Evolutionary conservation across 2,888 invertebrate species (phyloP).

Genomic region (Plusia festucae): DNA sequence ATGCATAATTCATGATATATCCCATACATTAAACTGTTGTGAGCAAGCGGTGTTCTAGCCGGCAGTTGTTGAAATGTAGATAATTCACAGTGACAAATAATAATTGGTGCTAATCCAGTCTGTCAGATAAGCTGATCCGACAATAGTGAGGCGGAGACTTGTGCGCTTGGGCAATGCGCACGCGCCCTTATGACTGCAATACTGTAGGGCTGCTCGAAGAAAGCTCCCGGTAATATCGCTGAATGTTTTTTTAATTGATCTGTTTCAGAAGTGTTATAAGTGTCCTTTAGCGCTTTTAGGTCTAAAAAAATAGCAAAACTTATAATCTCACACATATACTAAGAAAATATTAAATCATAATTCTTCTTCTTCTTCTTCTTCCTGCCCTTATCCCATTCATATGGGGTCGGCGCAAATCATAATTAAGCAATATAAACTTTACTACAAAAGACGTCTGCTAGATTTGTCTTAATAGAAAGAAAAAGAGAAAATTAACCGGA

Average conservation of each 20-base stretch:
- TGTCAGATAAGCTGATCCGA: slow-evolving; percentile 35
- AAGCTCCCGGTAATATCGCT: background rate
- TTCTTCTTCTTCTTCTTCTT: too few species aligned
- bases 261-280: background rate
- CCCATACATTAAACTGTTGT: background rate
- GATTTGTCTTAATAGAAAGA: too few species aligned
- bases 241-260: background rate
- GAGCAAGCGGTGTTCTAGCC: background rate
- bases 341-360: too few species aligned
- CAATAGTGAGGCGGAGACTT: slow-evolving; percentile 41
- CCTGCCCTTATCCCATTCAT: too few species aligned
- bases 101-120: slow-evolving; percentile 38
- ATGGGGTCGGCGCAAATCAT: too few species aligned
- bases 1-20: background rate
- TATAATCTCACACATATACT: too few species aligned
- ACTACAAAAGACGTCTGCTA: too few species aligned
- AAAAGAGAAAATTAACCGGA: too few species aligned
- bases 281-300: too few species aligned
- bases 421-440: too few species aligned
- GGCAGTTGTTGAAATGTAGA: slow-evolving; percentile 16
- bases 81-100: slow-evolving; percentile 51
- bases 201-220: slow-evolving; percentile 39
- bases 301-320: too few species aligned
- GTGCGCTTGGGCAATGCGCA: slow-evolving; percentile 44
- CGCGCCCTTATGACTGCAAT: slow-evolving; percentile 45